phyloP scores from a whole-genome alignment of 2,888 invertebrate species.

The Plebejus melissa region DNA sequence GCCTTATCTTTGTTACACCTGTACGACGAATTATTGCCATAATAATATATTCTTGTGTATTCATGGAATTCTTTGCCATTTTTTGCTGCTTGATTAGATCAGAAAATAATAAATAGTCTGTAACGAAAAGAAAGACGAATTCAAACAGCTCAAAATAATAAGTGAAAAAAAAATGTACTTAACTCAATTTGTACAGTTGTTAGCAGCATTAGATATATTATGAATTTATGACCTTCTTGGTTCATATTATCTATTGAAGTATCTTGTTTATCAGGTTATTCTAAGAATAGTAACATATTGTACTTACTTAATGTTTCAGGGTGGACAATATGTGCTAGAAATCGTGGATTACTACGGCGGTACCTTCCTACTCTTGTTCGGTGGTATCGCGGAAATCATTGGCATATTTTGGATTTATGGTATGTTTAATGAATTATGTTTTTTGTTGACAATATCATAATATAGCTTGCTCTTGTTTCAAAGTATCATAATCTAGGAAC shows the following conservation, averaged over 20 bases:
- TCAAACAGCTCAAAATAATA: too few relatives aligned
- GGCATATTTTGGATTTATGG: conserved; percentile 89
- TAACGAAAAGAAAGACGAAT: too few relatives aligned
- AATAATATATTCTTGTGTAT: not conserved
- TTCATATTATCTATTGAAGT: too few relatives aligned
- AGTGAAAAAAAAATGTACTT: too few relatives aligned
- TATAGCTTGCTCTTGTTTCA: not conserved
- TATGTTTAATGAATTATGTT: conserved; percentile 42
- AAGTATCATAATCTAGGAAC: not conserved
- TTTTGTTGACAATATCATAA: not conserved
- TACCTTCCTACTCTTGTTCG: conserved; percentile 86
- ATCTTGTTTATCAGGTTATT: too few relatives aligned
- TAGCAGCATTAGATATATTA: too few relatives aligned
- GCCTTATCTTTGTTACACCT: conserved; percentile 87
- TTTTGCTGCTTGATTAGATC: too few relatives aligned
- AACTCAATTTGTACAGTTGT: too few relatives aligned
- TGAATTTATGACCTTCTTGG: too few relatives aligned
- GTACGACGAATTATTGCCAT: conserved; percentile 61
- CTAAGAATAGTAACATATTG: not conserved
- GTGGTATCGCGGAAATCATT: conserved; percentile 83
- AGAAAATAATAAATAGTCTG: too few relatives aligned
- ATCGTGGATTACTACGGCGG: conserved; percentile 87
- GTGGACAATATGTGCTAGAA: conserved; percentile 86
- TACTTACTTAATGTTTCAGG: conserved; percentile 64
- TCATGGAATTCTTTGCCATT: not conserved